A percentile compares a stretch with the other conserved stretches of the same genome.
phyloP scores from a whole-genome alignment of 2,888 invertebrate species.

The Drosophila engyochracea region DNA sequence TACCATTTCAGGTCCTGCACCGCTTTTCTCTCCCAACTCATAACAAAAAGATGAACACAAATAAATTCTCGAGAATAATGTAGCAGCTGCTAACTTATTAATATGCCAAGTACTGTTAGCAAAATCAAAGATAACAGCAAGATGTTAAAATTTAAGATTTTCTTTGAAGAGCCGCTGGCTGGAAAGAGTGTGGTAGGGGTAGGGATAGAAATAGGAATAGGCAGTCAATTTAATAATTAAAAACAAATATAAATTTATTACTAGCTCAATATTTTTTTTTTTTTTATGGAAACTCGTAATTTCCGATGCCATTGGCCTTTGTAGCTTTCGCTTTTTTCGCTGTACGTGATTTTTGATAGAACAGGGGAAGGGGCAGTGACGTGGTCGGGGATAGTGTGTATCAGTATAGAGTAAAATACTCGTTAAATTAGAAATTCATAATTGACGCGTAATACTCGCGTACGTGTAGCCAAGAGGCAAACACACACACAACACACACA shows the following conservation, averaged over 20 bases:
- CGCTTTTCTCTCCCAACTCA: neutral
- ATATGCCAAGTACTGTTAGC: constrained; percentile 44
- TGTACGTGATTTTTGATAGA: constrained; percentile 69
- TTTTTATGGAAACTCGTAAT: constrained; percentile 42
- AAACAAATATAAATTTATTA: constrained; percentile 36
- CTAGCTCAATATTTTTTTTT: constrained; percentile 17
- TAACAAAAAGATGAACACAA: neutral
- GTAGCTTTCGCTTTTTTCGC: constrained; percentile 82
- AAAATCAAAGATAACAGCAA: constrained; percentile 45
- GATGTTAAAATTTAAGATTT: constrained; percentile 12
- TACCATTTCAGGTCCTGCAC: neutral
- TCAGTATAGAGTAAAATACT: constrained; percentile 1
- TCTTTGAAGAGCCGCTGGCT: constrained; percentile 41
- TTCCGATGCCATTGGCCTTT: constrained; percentile 82
- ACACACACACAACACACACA: constrained; percentile 21
- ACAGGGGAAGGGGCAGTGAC: constrained; percentile 15
- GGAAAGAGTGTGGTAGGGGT: neutral
- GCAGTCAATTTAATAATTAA: constrained; percentile 44
- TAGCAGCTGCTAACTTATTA: constrained; percentile 36
- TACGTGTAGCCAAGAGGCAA: constrained; percentile 36
- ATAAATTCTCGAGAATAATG: neutral
- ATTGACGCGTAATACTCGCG: constrained; percentile 70
- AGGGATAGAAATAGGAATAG: constrained; percentile 6
- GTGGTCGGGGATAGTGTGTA: neutral
- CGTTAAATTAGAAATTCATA: constrained; percentile 75